Base-by-base conservation (phyloP, 2,113 vertebrate species). In the Equus przewalskii region DNA sequence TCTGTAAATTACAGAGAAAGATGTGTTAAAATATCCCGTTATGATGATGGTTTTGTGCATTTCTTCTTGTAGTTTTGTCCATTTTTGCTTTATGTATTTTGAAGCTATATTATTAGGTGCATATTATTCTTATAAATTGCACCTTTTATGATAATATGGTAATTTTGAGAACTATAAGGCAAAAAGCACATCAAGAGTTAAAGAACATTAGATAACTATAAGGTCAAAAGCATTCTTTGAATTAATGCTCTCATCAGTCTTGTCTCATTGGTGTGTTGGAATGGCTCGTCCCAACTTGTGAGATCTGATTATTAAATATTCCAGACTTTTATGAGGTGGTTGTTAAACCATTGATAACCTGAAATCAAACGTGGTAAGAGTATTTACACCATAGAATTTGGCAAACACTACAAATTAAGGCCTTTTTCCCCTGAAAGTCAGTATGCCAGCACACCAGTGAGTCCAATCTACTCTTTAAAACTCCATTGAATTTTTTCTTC, bases 31-130 rank as follows among this genome's bases (percentile, higher is more conserved):
- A n/a, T 80, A 44, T 64, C 28, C 15, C 15, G 72, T 79, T 72
- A 73, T 95, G 44, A 80, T 92, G n/a, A 79, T 70, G 26, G 33
- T 70, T 36, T 64, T 72, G 56, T 79, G 16, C 15, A 51, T 92
- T 79, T 85, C 44, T 60, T 69, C 33, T 41, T 41, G 36, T 79
- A 56, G 1, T 92, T 80, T 58, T 69, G 4, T 65, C 28, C 28
- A n/a, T 46, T 80, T 91, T 87, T 91, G 65, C 44, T 91, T 64
- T 87, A 72, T 44, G 21, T 58, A 81, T 81, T 87, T 92, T 86
- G 10, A 62, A 72, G 41, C 22, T 41, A 12, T 41, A 30, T 79
- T 85, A 62, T 19, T 41, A 90, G 49, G 36, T 49, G 44, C 3
- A 24, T 51, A 33, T 33, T 33, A 70, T 85, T 91, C 70, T 79